A percentile compares a stretch with the other conserved stretches of the same genome.
phyloP scores from a whole-genome alignment of 1,140 invertebrate species.

The Delia radicum region DNA sequence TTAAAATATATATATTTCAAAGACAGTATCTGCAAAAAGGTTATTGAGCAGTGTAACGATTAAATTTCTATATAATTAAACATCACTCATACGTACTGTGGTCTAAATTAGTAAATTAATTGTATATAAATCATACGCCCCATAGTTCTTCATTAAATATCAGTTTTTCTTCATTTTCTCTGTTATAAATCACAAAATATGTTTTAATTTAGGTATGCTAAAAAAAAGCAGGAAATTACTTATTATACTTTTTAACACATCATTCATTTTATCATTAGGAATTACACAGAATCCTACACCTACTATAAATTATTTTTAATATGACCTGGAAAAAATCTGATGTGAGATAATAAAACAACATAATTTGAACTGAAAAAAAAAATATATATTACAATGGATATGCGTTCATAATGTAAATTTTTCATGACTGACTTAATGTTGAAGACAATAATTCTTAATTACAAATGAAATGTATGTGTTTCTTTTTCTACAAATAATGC shows the following conservation, averaged over 20 bases:
- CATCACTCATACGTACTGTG: not conserved
- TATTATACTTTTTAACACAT: constrained; percentile 3
- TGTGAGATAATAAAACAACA: no score
- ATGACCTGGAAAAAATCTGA: not conserved
- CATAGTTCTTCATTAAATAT: not conserved
- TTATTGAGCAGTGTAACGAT: no score
- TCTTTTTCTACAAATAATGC: no score
- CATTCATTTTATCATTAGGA: constrained; percentile 13
- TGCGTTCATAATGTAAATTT: not conserved
- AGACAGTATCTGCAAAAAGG: no score
- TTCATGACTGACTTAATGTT: not conserved
- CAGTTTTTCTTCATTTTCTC: no score
- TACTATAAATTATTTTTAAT: not conserved
- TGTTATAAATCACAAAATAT: not conserved
- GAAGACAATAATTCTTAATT: not conserved
- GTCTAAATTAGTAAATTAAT: no score
- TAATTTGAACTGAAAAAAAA: not conserved
- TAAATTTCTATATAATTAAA: no score
- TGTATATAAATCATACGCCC: constrained; percentile 2
- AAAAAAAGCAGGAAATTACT: not conserved
- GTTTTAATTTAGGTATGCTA: not conserved
- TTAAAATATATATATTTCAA: no score
- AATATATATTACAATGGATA: not conserved
- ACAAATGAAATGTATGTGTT: not conserved
- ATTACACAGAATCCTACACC: not conserved